A percentile compares a stretch with the other conserved stretches of the same genome.
These are phyloP conservation scores for Drosophila parvula DNA, from an alignment of 1,140 invertebrate species.

Conservation along the genomic window DNA sequence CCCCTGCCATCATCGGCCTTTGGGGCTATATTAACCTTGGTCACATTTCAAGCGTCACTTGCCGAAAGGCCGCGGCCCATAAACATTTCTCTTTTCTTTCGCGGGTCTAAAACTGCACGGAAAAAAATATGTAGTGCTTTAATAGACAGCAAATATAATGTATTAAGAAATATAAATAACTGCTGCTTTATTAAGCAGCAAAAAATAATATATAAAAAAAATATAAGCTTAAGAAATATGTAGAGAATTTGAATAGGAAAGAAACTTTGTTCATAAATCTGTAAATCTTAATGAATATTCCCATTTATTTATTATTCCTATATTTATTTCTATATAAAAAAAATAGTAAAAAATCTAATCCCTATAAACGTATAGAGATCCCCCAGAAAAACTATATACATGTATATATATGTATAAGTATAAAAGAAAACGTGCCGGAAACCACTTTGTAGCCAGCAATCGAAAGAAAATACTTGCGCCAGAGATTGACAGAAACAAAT, in stretches of 20 bases:
- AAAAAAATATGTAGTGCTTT: not conserved
- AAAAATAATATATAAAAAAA: not conserved
- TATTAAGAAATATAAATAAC: not conserved
- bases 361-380: not conserved
- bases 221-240: not conserved
- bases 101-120: not conserved
- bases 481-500: conserved; percentile 18
- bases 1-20: conserved; percentile 14
- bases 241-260: not conserved
- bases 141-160: no score
- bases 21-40: conserved; percentile 58
- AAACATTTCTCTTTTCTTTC: conserved; percentile 41
- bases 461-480: not conserved
- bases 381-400: not conserved
- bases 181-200: no score
- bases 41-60: conserved; percentile 58
- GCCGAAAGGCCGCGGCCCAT: conserved; percentile 55
- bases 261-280: no score
- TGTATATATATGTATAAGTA: not conserved
- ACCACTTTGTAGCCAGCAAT: conserved; percentile 9
- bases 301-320: no score
- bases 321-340: not conserved
- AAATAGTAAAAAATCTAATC: not conserved
- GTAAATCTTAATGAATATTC: no score
- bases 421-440: not conserved